These are phyloP conservation scores for Drosophila sordidula DNA, from an alignment of 2,888 invertebrate species.

Conservation along the genomic window DNA sequence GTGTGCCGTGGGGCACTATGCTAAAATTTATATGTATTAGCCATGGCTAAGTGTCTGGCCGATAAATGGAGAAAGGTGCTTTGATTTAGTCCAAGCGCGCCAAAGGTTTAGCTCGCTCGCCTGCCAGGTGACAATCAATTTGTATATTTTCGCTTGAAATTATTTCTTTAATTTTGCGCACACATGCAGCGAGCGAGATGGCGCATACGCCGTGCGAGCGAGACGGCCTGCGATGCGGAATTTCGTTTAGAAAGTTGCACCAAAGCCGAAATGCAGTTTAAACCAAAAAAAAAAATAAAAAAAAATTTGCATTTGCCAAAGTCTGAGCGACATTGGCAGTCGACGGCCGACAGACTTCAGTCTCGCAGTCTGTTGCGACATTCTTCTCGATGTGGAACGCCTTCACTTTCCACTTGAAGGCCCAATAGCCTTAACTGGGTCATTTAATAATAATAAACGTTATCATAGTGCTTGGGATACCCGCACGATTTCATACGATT, in stretches of 20 bases:
- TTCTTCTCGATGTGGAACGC: constrained; percentile 66
- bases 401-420: constrained; percentile 74
- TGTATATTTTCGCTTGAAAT: constrained; percentile 81
- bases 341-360: constrained; percentile 29
- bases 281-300: constrained; percentile 41
- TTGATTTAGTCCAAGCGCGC: constrained; percentile 60
- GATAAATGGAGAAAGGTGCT: constrained; percentile 69
- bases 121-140: constrained; percentile 82
- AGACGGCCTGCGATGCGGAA: constrained; percentile 56
- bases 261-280: constrained; percentile 26
- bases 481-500: constrained; percentile 69
- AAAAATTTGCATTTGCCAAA: constrained; percentile 77
- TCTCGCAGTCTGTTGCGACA: constrained; percentile 62
- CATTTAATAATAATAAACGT: constrained; percentile 77
- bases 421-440: constrained; percentile 70
- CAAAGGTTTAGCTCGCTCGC: constrained; percentile 46
- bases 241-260: constrained; percentile 79
- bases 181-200: constrained; percentile 48
- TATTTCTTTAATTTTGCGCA: constrained; percentile 82
- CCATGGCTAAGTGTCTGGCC: constrained; percentile 32
- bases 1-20: constrained; percentile 25
- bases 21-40: constrained; percentile 43
- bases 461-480: constrained; percentile 9
- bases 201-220: constrained; percentile 12
- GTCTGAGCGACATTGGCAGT: constrained; percentile 64